These are phyloP conservation scores for Bombus waltoni DNA, from an alignment of 1,140 invertebrate species.

Conservation along the genomic window DNA sequence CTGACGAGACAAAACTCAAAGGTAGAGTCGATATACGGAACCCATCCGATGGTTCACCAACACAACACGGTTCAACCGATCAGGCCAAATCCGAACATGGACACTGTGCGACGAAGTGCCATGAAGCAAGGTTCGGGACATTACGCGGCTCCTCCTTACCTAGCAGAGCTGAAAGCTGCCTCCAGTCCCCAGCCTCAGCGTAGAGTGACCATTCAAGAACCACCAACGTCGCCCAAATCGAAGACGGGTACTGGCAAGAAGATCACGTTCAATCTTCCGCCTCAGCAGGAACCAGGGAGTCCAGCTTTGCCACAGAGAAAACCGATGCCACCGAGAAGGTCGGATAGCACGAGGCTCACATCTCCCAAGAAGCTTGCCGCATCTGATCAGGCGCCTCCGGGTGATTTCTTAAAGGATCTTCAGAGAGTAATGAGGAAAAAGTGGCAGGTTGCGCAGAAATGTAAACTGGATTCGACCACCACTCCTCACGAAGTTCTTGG, in stretches of 20 bases:
- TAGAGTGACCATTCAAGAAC: conserved; percentile 82
- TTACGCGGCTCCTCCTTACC: conserved; percentile 78
- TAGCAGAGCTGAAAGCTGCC: conserved; percentile 79
- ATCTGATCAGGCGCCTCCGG: conserved; percentile 89
- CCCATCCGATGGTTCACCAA: conserved; percentile 51
- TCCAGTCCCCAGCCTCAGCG: conserved; percentile 81
- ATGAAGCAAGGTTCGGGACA: conserved; percentile 77
- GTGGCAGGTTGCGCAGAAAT: conserved; percentile 96
- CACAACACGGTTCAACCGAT: conserved; percentile 67
- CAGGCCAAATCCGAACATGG: conserved; percentile 77
- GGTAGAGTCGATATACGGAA: conserved; percentile 67
- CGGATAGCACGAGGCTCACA: conserved; percentile 87
- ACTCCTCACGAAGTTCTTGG: conserved; percentile 95
- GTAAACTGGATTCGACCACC: conserved; percentile 91
- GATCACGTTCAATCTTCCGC: conserved; percentile 83
- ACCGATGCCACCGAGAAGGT: conserved; percentile 87
- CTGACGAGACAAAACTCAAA: conserved; percentile 73
- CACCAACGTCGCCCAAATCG: conserved; percentile 80
- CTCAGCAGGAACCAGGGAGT: conserved; percentile 81
- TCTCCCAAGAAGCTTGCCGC: conserved; percentile 90
- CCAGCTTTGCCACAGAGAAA: conserved; percentile 81
- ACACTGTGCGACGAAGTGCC: conserved; percentile 78
- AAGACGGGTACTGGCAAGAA: conserved; percentile 81
- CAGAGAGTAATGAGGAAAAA: conserved; percentile 96
- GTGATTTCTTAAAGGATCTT: conserved; percentile 92